A percentile compares a stretch with the other conserved stretches of the same genome.
Evolutionary conservation across 1,140 invertebrate genomes (phyloP).

Genomic region (Thaumetopoea pityocampa): DNA sequence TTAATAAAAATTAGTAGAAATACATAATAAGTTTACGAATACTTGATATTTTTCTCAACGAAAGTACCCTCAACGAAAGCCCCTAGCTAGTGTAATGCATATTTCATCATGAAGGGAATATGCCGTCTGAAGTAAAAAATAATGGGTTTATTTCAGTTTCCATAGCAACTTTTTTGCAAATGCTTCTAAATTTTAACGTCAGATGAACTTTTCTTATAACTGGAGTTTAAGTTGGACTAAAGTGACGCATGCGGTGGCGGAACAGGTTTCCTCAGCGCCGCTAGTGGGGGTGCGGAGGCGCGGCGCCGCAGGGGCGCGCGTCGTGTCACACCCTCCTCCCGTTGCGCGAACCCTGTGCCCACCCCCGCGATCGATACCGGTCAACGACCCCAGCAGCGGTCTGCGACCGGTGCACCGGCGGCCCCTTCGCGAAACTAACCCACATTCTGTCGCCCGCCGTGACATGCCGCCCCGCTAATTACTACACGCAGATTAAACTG

Average conservation of each 20-base stretch:
- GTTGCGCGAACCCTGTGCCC: constrained; percentile 31
- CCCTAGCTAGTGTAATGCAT: too few species aligned
- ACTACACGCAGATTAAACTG: constrained; percentile 35
- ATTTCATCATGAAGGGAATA: too few species aligned
- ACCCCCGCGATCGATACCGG: constrained; percentile 62
- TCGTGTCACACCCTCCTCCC: constrained; percentile 29
- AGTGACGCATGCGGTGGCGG: constrained; percentile 64
- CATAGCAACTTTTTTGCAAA: too few species aligned
- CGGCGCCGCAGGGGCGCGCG: constrained; percentile 54
- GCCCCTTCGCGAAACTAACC: constrained; percentile 55
- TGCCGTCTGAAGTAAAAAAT: too few species aligned
- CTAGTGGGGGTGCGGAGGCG: constrained; percentile 27
- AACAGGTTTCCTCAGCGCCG: constrained; percentile 24
- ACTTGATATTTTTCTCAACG: too few species aligned
- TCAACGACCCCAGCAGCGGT: constrained; percentile 54
- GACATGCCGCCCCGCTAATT: constrained; percentile 37
- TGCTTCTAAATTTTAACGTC: neutral
- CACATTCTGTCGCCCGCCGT: constrained; percentile 38
- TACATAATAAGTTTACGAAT: too few species aligned
- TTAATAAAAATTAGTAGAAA: too few species aligned
- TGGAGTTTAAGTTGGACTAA: constrained; percentile 24
- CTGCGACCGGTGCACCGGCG: constrained; percentile 58
- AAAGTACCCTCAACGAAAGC: too few species aligned
- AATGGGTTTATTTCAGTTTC: too few species aligned
- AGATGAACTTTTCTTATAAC: constrained; percentile 11